phyloP scores from a whole-genome alignment of 1,140 invertebrate genomes.

The Chrysomallon squamiferum region DNA sequence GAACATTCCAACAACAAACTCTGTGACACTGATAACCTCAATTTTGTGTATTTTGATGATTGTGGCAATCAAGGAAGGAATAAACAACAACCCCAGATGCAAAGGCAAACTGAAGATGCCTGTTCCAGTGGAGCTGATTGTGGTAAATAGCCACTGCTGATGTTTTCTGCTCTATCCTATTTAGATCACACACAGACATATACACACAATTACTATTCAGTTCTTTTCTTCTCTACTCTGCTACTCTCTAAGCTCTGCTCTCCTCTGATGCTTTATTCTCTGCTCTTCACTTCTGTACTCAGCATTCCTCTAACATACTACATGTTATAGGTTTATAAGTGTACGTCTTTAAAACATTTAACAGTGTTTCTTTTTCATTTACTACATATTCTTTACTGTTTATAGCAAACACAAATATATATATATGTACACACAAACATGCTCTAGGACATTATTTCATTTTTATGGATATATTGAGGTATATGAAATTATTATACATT shows the following conservation, averaged over 20 bases:
- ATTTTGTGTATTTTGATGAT: conserved; percentile 75
- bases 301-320: background rate
- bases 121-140: conserved; percentile 85
- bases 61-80: conserved; percentile 77
- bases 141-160: conserved; percentile 65
- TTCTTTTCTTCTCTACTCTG: background rate
- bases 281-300: background rate
- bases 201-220: too few species aligned
- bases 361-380: too few species aligned
- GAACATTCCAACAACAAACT: conserved; percentile 60
- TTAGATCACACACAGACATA: too few species aligned
- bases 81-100: conserved; percentile 75
- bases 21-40: conserved; percentile 71
- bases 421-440: too few species aligned
- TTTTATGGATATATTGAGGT: too few species aligned
- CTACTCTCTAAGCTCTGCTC: background rate
- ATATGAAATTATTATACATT: too few species aligned
- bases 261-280: background rate
- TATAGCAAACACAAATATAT: too few species aligned
- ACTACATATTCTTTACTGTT: too few species aligned
- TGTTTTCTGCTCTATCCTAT: background rate
- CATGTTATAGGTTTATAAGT: too few species aligned
- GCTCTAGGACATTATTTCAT: too few species aligned
- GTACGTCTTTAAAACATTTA: too few species aligned
- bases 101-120: conserved; percentile 76